Conservation (phyloP, 2,888 invertebrate species). For the Nemapogon koenigi region DNA sequence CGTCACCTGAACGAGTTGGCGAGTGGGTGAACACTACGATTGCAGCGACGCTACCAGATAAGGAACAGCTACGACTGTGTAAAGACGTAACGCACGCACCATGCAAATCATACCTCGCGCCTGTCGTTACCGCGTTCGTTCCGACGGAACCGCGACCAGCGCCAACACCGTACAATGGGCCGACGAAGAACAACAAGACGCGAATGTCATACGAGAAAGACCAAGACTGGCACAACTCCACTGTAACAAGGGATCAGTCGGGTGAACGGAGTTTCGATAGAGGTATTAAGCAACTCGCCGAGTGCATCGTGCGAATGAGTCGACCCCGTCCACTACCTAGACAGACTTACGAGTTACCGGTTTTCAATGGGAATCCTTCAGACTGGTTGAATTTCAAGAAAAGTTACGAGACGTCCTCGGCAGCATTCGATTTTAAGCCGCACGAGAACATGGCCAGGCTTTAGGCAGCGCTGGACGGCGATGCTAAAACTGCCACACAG, state of each 20-base stretch:
- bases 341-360: not conserved
- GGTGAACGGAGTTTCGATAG: not conserved
- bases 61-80: not conserved
- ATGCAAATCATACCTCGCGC: not conserved
- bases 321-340: not conserved
- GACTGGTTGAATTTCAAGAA: slow-evolving; percentile 1
- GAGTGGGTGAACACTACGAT: not conserved
- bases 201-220: too few relatives aligned
- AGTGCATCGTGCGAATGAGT: not conserved
- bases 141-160: not conserved
- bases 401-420: not conserved
- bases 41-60: not conserved
- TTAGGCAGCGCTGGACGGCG: not conserved
- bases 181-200: not conserved
- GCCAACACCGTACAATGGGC: too few relatives aligned
- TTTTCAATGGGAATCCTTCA: not conserved
- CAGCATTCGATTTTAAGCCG: not conserved
- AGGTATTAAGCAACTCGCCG: not conserved
- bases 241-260: too few relatives aligned
- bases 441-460: not conserved
- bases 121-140: not conserved
- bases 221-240: too few relatives aligned
- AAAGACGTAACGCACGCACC: not conserved
- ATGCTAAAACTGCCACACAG: not conserved
- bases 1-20: not conserved